Evolutionary conservation across 2,113 vertebrate species (phyloP), one percentile per base, ranked within the genome.

Genomic region (Catharus bicknelli): DNA sequence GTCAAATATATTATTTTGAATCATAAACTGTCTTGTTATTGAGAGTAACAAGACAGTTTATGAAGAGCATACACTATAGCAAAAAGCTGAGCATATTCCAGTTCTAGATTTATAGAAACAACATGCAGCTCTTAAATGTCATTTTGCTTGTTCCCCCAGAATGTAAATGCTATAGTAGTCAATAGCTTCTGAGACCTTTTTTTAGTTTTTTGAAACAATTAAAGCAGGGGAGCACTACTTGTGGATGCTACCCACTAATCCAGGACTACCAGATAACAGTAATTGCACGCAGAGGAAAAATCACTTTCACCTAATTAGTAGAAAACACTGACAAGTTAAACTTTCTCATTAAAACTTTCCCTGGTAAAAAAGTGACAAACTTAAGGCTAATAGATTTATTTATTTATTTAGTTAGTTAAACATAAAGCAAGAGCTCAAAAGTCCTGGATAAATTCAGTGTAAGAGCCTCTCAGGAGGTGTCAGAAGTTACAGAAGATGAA

Each of bases 331-430:
- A 70, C 43, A 21, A 85, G 38, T 57, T 77, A 77, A 88, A 72
- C 9, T 75, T 93, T 89, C 81, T 89, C 50, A 68, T 88, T 92
- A 90, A 90, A 95, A 61, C 23, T 64, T 77, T 30, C 20, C 21
- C 59, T 6, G 16, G 61, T 77, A 51, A 86, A 86, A 85, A 90
- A 53, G 10, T 2, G 43, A 38, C 5, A 82, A 50, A 16, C 53
- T 68, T 68, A 57, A 93, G 63, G 21, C 63, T 23, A 77, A 68
- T 29, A n/a, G 1, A 20, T 48, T 29, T 19, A 57, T 48, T 74
- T 48, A 58, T 27, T 63, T 88, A 29, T 55, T 43, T 27, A 12
- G 32, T 53, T 29, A 14, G 29, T 51, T 86, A 21, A 21, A 25
- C 14, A 45, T 53, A 83, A 70, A 61, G 8, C 22, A 81, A 61